Evolutionary conservation across 1,140 invertebrate genomes (phyloP), one percentile per base, ranked within the genome.

Genomic region (Melipona quadrifasciata): DNA sequence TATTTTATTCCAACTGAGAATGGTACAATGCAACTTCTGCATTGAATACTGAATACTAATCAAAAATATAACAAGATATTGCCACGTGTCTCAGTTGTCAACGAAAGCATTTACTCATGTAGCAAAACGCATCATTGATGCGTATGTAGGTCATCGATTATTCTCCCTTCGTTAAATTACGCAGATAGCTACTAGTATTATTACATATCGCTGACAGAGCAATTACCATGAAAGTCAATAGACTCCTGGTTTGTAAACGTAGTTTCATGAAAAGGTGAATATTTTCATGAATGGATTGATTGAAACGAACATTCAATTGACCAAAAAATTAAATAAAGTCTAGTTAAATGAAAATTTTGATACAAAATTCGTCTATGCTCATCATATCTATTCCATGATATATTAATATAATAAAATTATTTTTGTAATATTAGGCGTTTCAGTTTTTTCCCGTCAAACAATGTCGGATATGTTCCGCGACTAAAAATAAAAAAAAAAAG

Each of bases 71-170:
- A 47, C 8, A 8, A 47, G 39, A 47, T 47, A 47, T 47, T 47
- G 27, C 31, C 39, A 47, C 68, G 6, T n/a, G 17, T 10, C 4
- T 11, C n/a, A 64, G 8, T 67, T 27, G 2, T n/a, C 27, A 27
- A 53, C 53, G 47, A 53, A 67, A 67, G 14, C 61, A 53, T n/a
- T 78, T 67, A 47, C 39, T 67, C 76, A 21, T n/a, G 17, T 27
- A 39, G n/a, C 55, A 72, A 71, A 71, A n/a, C 34, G 34, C 34
- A 71, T 47, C 31, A 27, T 21, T 10, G 34, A 70, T 80, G 67
- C 67, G 34, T 80, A 80, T 61, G 39, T 80, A n/a, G 53, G 53
- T 72, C 53, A 72, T 80, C 67, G 78, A 80, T 72, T 58, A 16
- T 57, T 34, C 16, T 27, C 65, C 8, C 0, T 47, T 72, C 78